Percentiles rank a stretch among this genome's conserved stretches.
phyloP scores from a whole-genome alignment of 2,113 vertebrate species.

The Embiotoca jacksoni region DNA sequence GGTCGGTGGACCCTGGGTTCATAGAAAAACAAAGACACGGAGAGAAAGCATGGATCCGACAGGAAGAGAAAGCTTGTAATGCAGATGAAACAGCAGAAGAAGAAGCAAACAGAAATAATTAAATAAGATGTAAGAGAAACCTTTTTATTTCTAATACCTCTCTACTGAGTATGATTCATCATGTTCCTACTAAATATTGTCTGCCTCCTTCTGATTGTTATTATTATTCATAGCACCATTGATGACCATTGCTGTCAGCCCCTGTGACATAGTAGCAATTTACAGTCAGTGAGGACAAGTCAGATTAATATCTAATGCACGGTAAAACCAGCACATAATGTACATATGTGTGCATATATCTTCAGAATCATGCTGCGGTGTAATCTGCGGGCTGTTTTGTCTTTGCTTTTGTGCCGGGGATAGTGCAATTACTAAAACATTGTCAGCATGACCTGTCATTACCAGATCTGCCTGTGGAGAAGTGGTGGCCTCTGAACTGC shows the following conservation, averaged over 20 bases:
- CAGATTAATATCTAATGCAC: slow-evolving; percentile 53
- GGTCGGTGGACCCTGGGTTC: slow-evolving; percentile 28
- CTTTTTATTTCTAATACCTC: slow-evolving; percentile 35
- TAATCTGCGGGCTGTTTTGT: slow-evolving; percentile 66
- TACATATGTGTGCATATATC: slow-evolving; percentile 38
- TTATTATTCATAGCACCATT: slow-evolving; percentile 61
- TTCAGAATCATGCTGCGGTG: slow-evolving; percentile 49
- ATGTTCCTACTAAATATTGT: slow-evolving; percentile 23
- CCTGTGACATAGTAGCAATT: slow-evolving; percentile 56
- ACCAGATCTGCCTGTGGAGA: slow-evolving; percentile 75
- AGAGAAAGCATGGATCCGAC: slow-evolving; percentile 7
- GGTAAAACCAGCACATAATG: slow-evolving; percentile 54
- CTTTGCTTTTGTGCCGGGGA: slow-evolving; percentile 71
- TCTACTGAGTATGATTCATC: slow-evolving; percentile 32
- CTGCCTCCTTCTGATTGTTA: slow-evolving; percentile 45
- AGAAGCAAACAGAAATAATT: neutral
- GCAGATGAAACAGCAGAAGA: neutral
- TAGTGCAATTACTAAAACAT: slow-evolving; percentile 81
- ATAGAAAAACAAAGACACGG: slow-evolving; percentile 35
- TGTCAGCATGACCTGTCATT: slow-evolving; percentile 82
- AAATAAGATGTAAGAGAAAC: slow-evolving; percentile 8
- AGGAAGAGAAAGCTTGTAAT: slow-evolving; percentile 13
- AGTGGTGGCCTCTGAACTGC: slow-evolving; percentile 70
- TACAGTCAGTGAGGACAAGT: slow-evolving; percentile 47
- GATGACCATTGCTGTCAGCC: slow-evolving; percentile 58